A percentile compares a stretch with the other conserved stretches of the same genome.
Conservation (phyloP, 2,888 invertebrate genomes). For the Eristalis intricaria region DNA sequence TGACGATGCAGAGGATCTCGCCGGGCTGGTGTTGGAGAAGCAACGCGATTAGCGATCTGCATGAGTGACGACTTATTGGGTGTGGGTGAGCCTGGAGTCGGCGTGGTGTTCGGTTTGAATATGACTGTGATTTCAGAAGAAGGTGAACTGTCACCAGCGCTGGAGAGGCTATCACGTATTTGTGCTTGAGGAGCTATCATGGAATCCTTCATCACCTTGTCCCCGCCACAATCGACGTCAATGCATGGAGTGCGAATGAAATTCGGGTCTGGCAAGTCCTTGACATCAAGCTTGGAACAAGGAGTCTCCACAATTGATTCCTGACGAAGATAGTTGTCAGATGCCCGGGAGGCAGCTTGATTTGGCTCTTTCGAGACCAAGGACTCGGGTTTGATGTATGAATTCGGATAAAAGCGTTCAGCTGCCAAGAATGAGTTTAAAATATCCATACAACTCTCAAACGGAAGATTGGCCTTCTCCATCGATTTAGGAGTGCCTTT, state of each 20-base stretch:
- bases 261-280: slow-evolving; percentile 59
- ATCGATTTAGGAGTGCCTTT: neutral
- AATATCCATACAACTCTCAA: slow-evolving; percentile 40
- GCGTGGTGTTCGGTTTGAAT: slow-evolving; percentile 26
- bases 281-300: slow-evolving; percentile 77
- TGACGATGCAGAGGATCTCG: slow-evolving; percentile 21
- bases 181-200: slow-evolving; percentile 10
- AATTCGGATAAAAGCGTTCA: slow-evolving; percentile 43
- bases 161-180: slow-evolving; percentile 53
- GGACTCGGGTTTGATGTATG: neutral
- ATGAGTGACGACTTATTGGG: slow-evolving; percentile 49
- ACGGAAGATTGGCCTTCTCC: slow-evolving; percentile 30
- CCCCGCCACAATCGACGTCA: slow-evolving; percentile 74
- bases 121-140: slow-evolving; percentile 55
- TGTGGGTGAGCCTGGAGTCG: slow-evolving; percentile 47
- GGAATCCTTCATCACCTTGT: slow-evolving; percentile 42
- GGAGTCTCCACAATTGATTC: slow-evolving; percentile 75
- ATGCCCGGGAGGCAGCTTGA: neutral
- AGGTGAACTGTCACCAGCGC: slow-evolving; percentile 65
- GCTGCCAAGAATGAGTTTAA: slow-evolving; percentile 74
- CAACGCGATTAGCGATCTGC: slow-evolving; percentile 52
- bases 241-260: slow-evolving; percentile 71
- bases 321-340: slow-evolving; percentile 65
- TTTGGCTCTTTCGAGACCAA: slow-evolving; percentile 10
- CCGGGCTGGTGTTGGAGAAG: slow-evolving; percentile 41